These are phyloP conservation scores for Nymphalis urticae DNA, from an alignment of 2,888 invertebrate species.

Conservation along the genomic window DNA sequence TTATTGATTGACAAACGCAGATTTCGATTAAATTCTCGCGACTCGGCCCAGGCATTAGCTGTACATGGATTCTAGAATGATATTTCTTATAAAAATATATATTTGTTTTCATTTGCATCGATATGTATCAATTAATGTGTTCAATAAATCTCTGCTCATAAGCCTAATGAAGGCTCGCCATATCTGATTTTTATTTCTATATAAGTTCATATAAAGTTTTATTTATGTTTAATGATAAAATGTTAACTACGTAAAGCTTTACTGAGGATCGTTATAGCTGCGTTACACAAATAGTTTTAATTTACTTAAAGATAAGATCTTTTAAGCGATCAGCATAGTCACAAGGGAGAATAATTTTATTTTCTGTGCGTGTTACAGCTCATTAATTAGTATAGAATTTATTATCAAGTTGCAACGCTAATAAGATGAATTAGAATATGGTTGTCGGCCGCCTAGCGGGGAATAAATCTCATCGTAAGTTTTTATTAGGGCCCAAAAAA, in stretches of 20 bases:
- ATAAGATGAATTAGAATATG: slow-evolving; percentile 62
- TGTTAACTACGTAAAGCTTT: slow-evolving; percentile 11
- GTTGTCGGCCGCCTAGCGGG: slow-evolving; percentile 57
- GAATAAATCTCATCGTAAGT: slow-evolving; percentile 68
- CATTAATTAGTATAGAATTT: slow-evolving; percentile 54
- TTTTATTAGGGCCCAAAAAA: slow-evolving; percentile 74
- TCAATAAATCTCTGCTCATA: slow-evolving; percentile 45
- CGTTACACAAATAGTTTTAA: slow-evolving; percentile 21
- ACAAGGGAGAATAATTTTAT: slow-evolving; percentile 34
- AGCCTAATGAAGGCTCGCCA: slow-evolving; percentile 27
- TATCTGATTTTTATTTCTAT: slow-evolving; percentile 33
- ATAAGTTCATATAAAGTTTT: slow-evolving; percentile 16
- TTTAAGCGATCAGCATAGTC: slow-evolving; percentile 15
- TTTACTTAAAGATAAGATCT: slow-evolving; percentile 20
- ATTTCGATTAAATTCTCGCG: slow-evolving; percentile 73
- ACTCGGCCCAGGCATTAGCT: slow-evolving; percentile 65
- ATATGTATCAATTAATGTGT: slow-evolving; percentile 47
- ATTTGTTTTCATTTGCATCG: slow-evolving; percentile 43
- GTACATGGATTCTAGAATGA: slow-evolving; percentile 57
- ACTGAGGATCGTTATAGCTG: slow-evolving; percentile 16
- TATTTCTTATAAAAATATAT: slow-evolving; percentile 45
- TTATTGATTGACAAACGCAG: slow-evolving; percentile 79
- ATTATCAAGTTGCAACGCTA: slow-evolving; percentile 62
- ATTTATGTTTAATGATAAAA: slow-evolving; percentile 13
- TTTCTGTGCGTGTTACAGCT: slow-evolving; percentile 34